These are phyloP conservation scores for Basileuterus tristriatus DNA, from an alignment of 2,797 vertebrate genomes.

Conservation along the genomic window DNA sequence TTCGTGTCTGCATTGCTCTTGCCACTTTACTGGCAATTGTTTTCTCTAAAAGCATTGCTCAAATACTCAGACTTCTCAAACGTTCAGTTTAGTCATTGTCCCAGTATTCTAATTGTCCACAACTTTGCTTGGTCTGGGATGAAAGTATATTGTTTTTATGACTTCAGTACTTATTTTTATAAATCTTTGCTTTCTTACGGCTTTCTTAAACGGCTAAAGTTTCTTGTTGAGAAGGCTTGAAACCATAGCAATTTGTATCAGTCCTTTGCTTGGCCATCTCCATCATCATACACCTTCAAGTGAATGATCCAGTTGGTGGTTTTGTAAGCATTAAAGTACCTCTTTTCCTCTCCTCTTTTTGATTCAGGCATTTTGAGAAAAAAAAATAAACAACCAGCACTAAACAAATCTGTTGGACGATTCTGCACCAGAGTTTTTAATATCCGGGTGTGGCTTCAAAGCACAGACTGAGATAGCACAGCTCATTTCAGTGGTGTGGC, in stretches of 20 bases:
- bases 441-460: background rate
- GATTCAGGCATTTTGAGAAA: background rate
- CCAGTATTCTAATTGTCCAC: background rate
- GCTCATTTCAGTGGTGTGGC: background rate
- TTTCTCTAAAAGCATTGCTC: background rate
- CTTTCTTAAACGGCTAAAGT: background rate
- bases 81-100: background rate
- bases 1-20: background rate
- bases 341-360: background rate
- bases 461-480: fast-evolving
- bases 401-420: background rate
- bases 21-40: background rate
- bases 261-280: background rate
- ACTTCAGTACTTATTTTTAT: background rate
- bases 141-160: background rate
- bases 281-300: background rate
- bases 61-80: background rate
- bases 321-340: background rate
- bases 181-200: background rate
- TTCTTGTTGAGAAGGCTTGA: background rate
- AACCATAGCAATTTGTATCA: background rate
- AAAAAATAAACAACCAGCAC: background rate
- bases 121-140: background rate
- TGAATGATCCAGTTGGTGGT: background rate
- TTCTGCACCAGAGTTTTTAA: background rate